Evolutionary conservation across 2,113 vertebrate species (phyloP), one percentile per base, ranked within the genome.

Genomic region (Arvicanthis niloticus): DNA sequence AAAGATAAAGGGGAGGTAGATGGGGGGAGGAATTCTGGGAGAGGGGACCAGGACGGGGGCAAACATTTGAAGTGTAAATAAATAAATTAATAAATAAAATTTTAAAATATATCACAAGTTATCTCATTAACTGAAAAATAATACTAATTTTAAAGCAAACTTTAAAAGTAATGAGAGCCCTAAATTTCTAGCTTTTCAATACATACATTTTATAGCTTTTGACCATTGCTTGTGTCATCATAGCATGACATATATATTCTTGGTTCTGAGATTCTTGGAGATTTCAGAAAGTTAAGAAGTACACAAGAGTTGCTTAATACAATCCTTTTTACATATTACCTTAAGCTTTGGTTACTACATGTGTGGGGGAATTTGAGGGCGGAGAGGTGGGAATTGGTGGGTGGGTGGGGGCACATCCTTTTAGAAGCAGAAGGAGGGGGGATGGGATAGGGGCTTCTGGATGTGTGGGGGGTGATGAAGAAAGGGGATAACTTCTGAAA

Each of bases 141-240:
- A 88, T 3, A 93, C 10, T 88, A 95, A 78, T 86, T 4, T 15
- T 88, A 93, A 92, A 85, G 89, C 65, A 93, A 72, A 92, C 62
- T 84, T 53, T 73, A 37, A 89, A 86, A 40, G 5, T 67, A 4
- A 86, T 1, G 93, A 53, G 42, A 40, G 19, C 75, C 0, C 29
- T 26, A 84, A 58, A 21, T 76, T 77, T 89, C 40, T 37, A n/a
- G 8, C 24, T 76, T 88, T 86, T 40, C 8, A 84, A 90, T 58
- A 73, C 40, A 48, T 81, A 37, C 13, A 92, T 56, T 88, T 77
- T 87, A 3, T 86, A 81, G 9, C 22, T 86, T 42, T 3, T 95
- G 21, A 58, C 11, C 45, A 11, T 89, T n/a, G 87, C 34, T 90
- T 94, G 87, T 58, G 65, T 81, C 22, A 88, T 53, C 51, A 40